These are phyloP conservation scores for Ennomos quercinarius DNA, from an alignment of 2,888 invertebrate species.

Conservation along the genomic window DNA sequence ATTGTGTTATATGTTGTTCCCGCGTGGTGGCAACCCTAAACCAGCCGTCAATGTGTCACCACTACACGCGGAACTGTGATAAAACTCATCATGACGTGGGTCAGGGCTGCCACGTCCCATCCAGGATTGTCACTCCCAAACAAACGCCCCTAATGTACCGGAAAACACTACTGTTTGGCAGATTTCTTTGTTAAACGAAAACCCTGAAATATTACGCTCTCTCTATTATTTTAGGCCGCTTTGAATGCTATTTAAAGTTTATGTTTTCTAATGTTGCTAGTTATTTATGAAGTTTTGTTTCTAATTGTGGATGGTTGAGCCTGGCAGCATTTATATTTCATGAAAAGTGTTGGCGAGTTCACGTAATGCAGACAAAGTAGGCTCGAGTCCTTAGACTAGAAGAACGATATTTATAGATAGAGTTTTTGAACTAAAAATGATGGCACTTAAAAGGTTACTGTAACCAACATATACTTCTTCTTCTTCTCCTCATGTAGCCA, in stretches of 20 bases:
- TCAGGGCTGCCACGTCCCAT: conserved; percentile 9
- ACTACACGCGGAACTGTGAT: neutral
- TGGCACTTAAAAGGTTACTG: too few species aligned
- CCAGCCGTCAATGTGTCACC: neutral
- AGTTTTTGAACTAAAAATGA: too few species aligned
- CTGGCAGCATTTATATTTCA: conserved; percentile 15
- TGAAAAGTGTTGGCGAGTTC: conserved; percentile 14
- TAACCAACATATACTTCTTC: too few species aligned
- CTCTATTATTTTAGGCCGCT: conserved; percentile 2
- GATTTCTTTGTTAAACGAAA: conserved; percentile 12
- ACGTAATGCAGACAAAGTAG: conserved; percentile 22
- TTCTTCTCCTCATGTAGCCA: too few species aligned
- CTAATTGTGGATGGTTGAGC: conserved; percentile 6
- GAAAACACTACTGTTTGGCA: conserved; percentile 4
- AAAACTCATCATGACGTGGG: conserved; percentile 11
- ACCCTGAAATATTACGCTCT: conserved; percentile 5
- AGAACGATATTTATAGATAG: too few species aligned
- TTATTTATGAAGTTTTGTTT: conserved; percentile 8
- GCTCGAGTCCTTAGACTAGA: neutral
- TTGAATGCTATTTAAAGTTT: neutral
- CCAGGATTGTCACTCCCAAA: conserved; percentile 9
- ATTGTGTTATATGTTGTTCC: neutral
- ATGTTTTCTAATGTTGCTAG: neutral
- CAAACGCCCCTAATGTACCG: conserved; percentile 11
- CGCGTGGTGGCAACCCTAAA: neutral